These are phyloP conservation scores for Antheraea yamamai DNA, from an alignment of 2,888 invertebrate genomes.

Conservation along the genomic window DNA sequence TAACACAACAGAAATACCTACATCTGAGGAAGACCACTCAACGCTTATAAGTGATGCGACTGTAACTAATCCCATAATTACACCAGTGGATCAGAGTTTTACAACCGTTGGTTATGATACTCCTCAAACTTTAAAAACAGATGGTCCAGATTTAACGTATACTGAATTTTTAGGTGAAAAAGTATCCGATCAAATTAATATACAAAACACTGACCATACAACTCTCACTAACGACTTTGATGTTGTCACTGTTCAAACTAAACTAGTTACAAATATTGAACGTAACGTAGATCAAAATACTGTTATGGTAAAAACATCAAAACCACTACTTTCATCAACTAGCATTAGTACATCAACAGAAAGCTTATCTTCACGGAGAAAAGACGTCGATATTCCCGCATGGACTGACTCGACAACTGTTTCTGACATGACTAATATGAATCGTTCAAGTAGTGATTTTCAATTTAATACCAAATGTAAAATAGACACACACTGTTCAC, in stretches of 20 bases:
- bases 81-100: background rate
- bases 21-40: background rate
- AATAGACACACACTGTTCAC: conserved; percentile 84
- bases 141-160: background rate
- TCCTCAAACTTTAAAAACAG: conserved; percentile 7
- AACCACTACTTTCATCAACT: conserved; percentile 37
- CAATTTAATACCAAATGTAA: conserved; percentile 76
- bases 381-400: conserved; percentile 72
- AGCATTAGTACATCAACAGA: conserved; percentile 64
- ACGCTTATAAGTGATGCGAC: background rate
- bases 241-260: background rate
- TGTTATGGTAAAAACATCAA: conserved; percentile 23
- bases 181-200: conserved; percentile 1
- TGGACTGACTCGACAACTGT: conserved; percentile 68
- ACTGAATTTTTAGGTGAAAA: background rate
- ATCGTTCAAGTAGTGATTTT: conserved; percentile 45
- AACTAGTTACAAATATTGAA: background rate
- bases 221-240: background rate
- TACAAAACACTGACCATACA: background rate
- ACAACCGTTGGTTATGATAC: background rate
- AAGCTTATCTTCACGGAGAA: conserved; percentile 68
- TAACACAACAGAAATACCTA: conserved; percentile 6
- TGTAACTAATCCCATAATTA: conserved; percentile 2
- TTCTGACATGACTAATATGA: conserved; percentile 66
- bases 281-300: background rate